Evolutionary conservation across 2,888 invertebrate species (phyloP), one percentile per base, ranked within the genome.

Genomic region (Eupithecia vulgata): DNA sequence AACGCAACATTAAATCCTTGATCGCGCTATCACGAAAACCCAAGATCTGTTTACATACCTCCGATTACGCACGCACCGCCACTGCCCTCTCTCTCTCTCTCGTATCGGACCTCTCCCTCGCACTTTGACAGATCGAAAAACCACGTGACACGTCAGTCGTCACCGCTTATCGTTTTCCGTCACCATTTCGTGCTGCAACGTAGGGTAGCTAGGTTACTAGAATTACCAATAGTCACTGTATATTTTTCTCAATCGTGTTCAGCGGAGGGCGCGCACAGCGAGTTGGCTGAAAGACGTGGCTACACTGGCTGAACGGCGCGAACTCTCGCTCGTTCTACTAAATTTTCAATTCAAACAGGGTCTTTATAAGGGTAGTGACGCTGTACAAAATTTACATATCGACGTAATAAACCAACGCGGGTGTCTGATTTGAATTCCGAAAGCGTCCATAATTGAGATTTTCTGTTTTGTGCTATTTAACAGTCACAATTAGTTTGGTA

Each of bases 351-450:
- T 94, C 94, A 94, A 93, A 91, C 92, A 91, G 91, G 93, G 93
- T 90, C 93, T 94, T 92, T 94, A 92, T 94, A 93, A 94, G 94
- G 93, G 94, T 93, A 94, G 94, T 94, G 93, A 93, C 93, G 94
- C 89, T 89, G 91, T 91, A 90, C 92, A 88, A 89, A 92, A 94
- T 94, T 94, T 94, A 94, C 94, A 94, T 94, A 94, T 93, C 91
- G 91, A 91, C 92, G 94, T 93, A 93, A 94, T 93, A 94, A 93
- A 93, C 86, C 91, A 88, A 84, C 86, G 84, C 91, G 91, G 89
- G 88, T 88, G 90, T 87, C 90, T 92, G 90, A 90, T 93, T 93
- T 90, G 89, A 90, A 94, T 93, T 91, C 90, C 83, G 86, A 84
- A 83, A 85, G 85, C 87, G 88, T 87, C 86, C 83, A 83, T 80